A percentile compares a stretch with the other conserved stretches of the same genome.
phyloP scores from a whole-genome alignment of 2,888 invertebrate species.

The Reticulitermes lucifugus region DNA sequence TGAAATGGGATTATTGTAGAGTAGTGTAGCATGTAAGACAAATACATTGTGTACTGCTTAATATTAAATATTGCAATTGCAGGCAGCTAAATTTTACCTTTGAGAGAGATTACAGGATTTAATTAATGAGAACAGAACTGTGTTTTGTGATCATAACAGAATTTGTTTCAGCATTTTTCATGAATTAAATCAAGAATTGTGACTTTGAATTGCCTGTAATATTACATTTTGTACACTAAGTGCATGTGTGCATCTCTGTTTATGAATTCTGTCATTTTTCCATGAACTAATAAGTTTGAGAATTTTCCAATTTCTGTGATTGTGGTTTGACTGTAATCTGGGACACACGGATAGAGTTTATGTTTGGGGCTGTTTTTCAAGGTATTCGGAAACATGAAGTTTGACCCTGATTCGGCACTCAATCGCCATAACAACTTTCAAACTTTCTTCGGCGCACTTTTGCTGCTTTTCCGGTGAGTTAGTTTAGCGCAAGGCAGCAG shows the following conservation, averaged over 20 bases:
- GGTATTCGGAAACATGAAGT: conserved; percentile 94
- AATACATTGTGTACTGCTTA: not conserved
- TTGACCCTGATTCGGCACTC: conserved; percentile 86
- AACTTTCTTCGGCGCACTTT: conserved; percentile 90
- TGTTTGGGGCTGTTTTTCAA: conserved; percentile 63
- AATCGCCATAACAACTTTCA: conserved; percentile 97
- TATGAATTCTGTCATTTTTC: not conserved
- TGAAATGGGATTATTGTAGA: not conserved
- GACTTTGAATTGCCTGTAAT: not conserved
- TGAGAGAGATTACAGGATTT: too few species aligned
- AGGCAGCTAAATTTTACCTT: not conserved
- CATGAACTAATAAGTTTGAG: not conserved
- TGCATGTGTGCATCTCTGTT: not conserved
- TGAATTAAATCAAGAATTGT: not conserved
- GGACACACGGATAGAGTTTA: conserved; percentile 44
- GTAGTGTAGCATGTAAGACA: not conserved
- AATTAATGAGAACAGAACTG: not conserved
- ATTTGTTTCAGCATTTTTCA: not conserved
- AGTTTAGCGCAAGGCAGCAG: conserved; percentile 43
- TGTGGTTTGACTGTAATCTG: conserved; percentile 24
- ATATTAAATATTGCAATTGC: conserved; percentile 12
- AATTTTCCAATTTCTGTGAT: conserved; percentile 24
- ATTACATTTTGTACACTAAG: not conserved
- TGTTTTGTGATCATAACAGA: not conserved
- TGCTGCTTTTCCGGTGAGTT: conserved; percentile 92